These are phyloP conservation scores for Chanos chanos DNA, from an alignment of 2,797 vertebrate species.

Conservation along the genomic window DNA sequence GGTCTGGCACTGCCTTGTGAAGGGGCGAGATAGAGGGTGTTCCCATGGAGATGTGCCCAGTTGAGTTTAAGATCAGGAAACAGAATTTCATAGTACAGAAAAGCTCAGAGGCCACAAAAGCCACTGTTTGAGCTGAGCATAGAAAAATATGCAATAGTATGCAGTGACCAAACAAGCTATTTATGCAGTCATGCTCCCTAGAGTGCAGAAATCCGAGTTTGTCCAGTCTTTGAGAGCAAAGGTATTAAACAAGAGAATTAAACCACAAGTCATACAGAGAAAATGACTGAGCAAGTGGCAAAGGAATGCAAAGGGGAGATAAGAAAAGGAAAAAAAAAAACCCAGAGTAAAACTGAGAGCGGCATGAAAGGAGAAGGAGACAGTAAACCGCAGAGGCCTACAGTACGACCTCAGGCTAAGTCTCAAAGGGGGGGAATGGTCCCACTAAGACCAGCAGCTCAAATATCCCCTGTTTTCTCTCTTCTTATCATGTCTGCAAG, in stretches of 20 bases:
- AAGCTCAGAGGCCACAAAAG: constrained; percentile 5
- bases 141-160: background rate
- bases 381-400: background rate
- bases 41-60: constrained; percentile 35
- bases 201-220: no score
- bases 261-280: no score
- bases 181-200: no score
- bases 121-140: constrained; percentile 9
- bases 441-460: background rate
- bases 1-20: constrained; percentile 37
- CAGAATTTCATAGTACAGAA: constrained; percentile 10
- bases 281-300: no score
- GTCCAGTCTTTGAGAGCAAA: no score
- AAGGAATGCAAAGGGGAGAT: no score
- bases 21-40: constrained; percentile 28
- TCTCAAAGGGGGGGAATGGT: background rate
- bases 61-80: constrained; percentile 19
- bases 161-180: no score
- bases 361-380: no score
- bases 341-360: no score
- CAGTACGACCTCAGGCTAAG: background rate
- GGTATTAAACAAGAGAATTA: no score
- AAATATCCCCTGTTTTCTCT: background rate
- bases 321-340: no score
- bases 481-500: constrained; percentile 21